Evolutionary conservation across 2,797 vertebrate species (phyloP).

Genomic region (Balearica regulorum): DNA sequence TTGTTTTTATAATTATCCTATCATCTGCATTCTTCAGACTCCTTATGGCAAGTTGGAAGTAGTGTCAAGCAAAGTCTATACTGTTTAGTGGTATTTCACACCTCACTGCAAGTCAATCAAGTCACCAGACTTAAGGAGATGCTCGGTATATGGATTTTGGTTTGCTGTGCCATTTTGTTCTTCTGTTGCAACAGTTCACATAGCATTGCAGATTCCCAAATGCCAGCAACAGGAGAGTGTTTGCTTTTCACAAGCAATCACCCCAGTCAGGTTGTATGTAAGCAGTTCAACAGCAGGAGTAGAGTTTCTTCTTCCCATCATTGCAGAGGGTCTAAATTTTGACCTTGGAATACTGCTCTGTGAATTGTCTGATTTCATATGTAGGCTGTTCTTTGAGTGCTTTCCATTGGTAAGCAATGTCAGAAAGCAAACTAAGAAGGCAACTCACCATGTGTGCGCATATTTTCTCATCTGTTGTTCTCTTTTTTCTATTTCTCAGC

Average conservation of each 20-base stretch:
- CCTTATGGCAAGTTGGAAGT: slow-evolving; percentile 77
- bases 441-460: background rate
- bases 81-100: slow-evolving; percentile 77
- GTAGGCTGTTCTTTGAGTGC: background rate
- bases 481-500: background rate
- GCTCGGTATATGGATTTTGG: slow-evolving; percentile 64
- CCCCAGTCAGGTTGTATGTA: accelerated
- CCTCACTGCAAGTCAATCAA: slow-evolving; percentile 79
- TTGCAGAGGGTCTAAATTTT: background rate
- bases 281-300: background rate
- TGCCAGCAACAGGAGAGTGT: background rate
- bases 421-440: background rate
- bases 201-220: background rate
- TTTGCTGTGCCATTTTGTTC: background rate
- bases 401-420: background rate
- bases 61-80: slow-evolving; percentile 81
- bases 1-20: slow-evolving; percentile 71
- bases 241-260: background rate
- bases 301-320: background rate
- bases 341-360: background rate
- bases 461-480: background rate
- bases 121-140: slow-evolving; percentile 76
- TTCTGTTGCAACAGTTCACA: background rate
- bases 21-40: slow-evolving; percentile 80
- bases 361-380: background rate